Evolutionary conservation across 1,140 invertebrate species (phyloP), one percentile per base, ranked within the genome.

Genomic region (Brachionus calyciflorus): DNA sequence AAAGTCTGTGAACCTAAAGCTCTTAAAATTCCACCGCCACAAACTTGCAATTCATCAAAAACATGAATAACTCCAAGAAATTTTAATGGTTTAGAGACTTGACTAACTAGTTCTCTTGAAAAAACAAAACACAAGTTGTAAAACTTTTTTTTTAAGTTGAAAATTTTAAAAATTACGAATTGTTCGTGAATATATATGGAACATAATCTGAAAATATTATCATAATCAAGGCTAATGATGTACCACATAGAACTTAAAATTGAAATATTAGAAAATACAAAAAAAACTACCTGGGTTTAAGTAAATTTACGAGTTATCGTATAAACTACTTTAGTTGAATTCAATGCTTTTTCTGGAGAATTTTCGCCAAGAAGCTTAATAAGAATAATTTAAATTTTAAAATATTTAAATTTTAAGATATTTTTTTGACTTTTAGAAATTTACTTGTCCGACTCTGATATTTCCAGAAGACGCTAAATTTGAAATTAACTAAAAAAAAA

Each of bases 281-380:
- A 10, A 26, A 9, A 55, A 26, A 26, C 10, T 55, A 4, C 1
- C 1, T 55, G 9, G 9, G 9, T 65, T 14, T 12, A 40, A 37
- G 3, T 46, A 46, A 14, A 14, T 46, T 46, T 65, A 65, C 60
- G 12, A 10, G 60, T 44, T 12, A 65, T 65, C 44, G 60, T 44
- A 26, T 65, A 65, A 7, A 65, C 33, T 14, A 65, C 60, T 44
- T 44, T 65, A 5, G n/a, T 19, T 12, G 60, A 44, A 44, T 65
- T 65, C 44, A 44, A 44, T 65, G 60, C 40, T 44, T 65, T 65
- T 14, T 21, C 21, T 26, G 60, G 37, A 0, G 40, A 65, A 44
- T 65, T 65, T 65, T 65, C 60, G 12, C 60, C 60, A 7, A 65
- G n/a, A 40, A 65, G 40, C 60, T 65, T 65, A 14, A 65, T 12